Evolutionary conservation across 2,888 invertebrate genomes (phyloP), one percentile per base, ranked within the genome.

Genomic region (Melangyna quadrimaculata): DNA sequence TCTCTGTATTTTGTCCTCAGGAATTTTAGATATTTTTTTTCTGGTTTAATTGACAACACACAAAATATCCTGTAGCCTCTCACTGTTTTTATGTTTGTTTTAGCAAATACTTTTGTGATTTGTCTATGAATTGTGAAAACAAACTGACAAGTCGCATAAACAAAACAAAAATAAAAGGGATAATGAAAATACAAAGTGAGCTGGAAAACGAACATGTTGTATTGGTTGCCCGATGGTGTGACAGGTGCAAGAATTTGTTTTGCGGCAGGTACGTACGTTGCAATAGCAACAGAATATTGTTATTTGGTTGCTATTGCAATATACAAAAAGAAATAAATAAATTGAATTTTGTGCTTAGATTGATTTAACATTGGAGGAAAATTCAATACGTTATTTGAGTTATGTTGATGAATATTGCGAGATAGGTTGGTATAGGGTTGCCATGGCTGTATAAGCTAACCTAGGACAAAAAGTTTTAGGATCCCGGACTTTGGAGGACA

Each of bases 261-360:
- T 70, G 22, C 29, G 35, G 9, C 35, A 32, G 22, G 22, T 48
- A 9, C 9, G 9, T 45, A 40, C 57, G 81, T 84, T 80, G 75
- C 80, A 77, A 72, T 86, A 19, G 77, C 67, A 80, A 80, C 77
- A 17, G 48, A 48, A 48, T 67, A 51, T 51, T 61, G 14, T 61
- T 75, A 37, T 80, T 80, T 69, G 69, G 75, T 86, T 80, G 37
- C 72, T 57, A 75, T 71, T 40, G 19, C 51, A 17, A 55, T 22
- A 3, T 10, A 24, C 14, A 27, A 24, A 51, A 27, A 8, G 27
- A 51, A 51, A 51, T 24, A 51, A 24, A 37, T n/a, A n/a, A 65
- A 45, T 65, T 65, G 27, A 29, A 65, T 19, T 45, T 65, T 45
- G n/a, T 43, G n/a, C 12, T 63, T 43, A 43, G 59, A 43, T 43